Percentiles rank a stretch among this genome's conserved stretches.
phyloP scores from a whole-genome alignment of 2,113 vertebrate genomes.

The Telmatochromis bifrenatus region DNA sequence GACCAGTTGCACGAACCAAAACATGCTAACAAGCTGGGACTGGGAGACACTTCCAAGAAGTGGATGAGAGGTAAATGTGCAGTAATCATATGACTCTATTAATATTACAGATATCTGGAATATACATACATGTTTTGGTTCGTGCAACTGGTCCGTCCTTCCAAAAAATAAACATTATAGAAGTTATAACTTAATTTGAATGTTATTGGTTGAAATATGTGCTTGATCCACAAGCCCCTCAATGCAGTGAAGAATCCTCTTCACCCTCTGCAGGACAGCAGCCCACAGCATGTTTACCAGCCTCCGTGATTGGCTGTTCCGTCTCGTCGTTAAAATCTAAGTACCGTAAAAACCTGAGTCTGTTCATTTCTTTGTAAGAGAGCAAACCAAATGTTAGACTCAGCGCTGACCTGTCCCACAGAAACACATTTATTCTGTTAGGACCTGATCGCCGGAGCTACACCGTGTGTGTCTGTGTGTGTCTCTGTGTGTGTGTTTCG shows the following conservation, averaged over 20 bases:
- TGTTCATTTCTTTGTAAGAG: not conserved
- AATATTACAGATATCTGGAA: not conserved
- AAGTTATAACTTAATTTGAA: not conserved
- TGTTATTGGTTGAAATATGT: not conserved
- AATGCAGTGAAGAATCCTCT: not conserved
- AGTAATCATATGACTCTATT: not conserved
- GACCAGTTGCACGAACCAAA: not conserved
- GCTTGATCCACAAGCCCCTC: not conserved
- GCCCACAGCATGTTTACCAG: not conserved
- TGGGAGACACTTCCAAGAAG: not conserved
- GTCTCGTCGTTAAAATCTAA: not conserved
- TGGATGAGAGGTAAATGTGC: not conserved
- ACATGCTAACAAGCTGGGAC: not conserved
- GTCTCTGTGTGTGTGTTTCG: not conserved
- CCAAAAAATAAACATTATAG: not conserved
- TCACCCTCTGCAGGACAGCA: not conserved
- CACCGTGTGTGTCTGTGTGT: not conserved
- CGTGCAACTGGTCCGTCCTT: not conserved
- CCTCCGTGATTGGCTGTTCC: not conserved
- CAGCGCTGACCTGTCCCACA: not conserved
- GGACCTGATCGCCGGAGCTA: not conserved
- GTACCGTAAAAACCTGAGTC: not conserved
- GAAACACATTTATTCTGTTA: not conserved
- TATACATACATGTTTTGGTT: not conserved
- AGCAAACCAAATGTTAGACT: not conserved